A percentile compares a stretch with the other conserved stretches of the same genome.
phyloP scores from a whole-genome alignment of 2,113 vertebrate species.

The Psophia crepitans region DNA sequence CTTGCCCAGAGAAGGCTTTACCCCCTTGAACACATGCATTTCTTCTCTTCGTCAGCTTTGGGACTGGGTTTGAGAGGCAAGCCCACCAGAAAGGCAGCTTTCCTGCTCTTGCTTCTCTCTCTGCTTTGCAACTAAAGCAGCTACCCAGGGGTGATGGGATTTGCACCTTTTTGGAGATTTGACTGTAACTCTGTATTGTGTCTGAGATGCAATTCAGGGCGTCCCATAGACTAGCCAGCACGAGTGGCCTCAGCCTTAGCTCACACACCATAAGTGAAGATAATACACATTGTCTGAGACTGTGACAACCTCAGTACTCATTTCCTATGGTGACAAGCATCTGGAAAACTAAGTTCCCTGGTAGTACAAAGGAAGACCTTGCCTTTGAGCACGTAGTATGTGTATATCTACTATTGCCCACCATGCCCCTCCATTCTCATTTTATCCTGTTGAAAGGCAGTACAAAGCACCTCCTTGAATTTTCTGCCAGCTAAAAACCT shows the following conservation, averaged over 20 bases:
- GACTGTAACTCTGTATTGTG: not conserved
- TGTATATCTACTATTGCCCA: not conserved
- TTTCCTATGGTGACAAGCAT: not conserved
- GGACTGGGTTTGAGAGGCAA: not conserved
- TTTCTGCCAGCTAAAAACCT: not conserved
- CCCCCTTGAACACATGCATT: not conserved
- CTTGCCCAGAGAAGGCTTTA: not conserved
- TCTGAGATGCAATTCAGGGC: not conserved
- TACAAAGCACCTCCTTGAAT: not conserved
- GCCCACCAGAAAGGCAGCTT: not conserved
- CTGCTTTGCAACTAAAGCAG: not conserved
- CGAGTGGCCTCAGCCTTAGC: not conserved
- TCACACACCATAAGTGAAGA: not conserved
- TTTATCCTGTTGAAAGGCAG: not conserved
- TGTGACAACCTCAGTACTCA: not conserved
- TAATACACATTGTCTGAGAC: not conserved
- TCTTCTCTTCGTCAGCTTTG: not conserved
- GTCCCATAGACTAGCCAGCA: not conserved
- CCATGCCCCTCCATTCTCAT: accelerated
- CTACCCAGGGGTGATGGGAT: not conserved
- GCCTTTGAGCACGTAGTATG: not conserved
- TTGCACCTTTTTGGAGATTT: not conserved
- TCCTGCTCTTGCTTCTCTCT: not conserved
- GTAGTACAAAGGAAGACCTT: not conserved
- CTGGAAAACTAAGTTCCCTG: not conserved